Percentiles rank a stretch among this genome's conserved stretches.
phyloP scores from a whole-genome alignment of 1,140 invertebrate genomes.

The Hirudo medicinalis region DNA sequence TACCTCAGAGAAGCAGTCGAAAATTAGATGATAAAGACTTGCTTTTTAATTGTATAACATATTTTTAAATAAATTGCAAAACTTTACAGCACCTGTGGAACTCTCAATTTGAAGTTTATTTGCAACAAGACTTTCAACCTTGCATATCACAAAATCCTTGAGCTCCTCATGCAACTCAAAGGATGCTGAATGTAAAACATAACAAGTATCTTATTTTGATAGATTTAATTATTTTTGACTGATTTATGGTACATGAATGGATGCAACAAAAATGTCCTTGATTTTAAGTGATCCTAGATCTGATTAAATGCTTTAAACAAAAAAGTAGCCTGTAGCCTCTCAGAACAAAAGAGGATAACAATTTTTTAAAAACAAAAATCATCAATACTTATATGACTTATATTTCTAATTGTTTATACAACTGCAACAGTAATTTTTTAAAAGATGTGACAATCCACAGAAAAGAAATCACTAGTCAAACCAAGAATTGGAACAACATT shows the following conservation, averaged over 20 bases:
- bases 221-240: background rate
- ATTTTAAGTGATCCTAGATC: too few relatives aligned
- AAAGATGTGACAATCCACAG: too few relatives aligned
- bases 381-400: too few relatives aligned
- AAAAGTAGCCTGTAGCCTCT: too few relatives aligned
- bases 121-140: constrained; percentile 82
- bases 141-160: constrained; percentile 85
- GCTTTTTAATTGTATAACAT: background rate
- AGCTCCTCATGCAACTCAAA: constrained; percentile 89
- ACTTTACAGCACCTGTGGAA: background rate
- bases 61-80: constrained; percentile 14
- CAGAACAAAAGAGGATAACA: too few relatives aligned
- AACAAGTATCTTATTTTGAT: background rate
- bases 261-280: background rate
- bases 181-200: constrained; percentile 30
- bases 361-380: too few relatives aligned
- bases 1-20: constrained; percentile 29
- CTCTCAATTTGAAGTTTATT: constrained; percentile 30
- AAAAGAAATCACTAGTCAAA: background rate
- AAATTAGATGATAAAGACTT: constrained; percentile 15
- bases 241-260: background rate
- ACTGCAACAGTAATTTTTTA: too few relatives aligned
- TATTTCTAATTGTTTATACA: too few relatives aligned
- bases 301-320: too few relatives aligned
- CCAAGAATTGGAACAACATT: constrained; percentile 4